Base-by-base conservation (phyloP, 2,113 vertebrate species). In the Salvelinus sp. region DNA sequence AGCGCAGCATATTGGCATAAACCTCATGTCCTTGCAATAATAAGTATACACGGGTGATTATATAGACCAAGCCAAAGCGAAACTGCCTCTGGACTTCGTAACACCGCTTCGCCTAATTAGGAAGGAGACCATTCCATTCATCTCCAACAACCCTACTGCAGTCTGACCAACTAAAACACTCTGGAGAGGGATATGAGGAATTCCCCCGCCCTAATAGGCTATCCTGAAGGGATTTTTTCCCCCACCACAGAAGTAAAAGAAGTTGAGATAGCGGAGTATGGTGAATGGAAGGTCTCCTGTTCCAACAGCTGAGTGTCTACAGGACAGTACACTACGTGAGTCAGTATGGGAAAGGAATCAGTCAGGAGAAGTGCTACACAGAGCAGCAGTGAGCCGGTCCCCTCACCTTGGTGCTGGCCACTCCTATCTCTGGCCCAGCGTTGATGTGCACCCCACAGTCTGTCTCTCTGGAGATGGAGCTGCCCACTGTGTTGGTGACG, bases 391-490 rank as follows among this genome's bases (percentile, higher is more conserved):
- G 10, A 44, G 1, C 3, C 38, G 4, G 1, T 14, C 22, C 12
- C 0, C 81, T 90, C 74, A 97, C 98, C 96, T 99, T 99, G 76
- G 97, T 99, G 81, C 98, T 99, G 83, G 98, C 97, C 60, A 99
- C 98, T 1, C 98, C 98, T 0, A 99, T 91, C 92, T 99, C 98
- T 0, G 98, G 98, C 0, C 98, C 98, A 0, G 97, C 98, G 0
- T 99, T 99, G 91, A 99, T 99, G 73, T 99, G 98, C 72, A 99
- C 96, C 0, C 98, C 97, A 4, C 98, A 99, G 77, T 99, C 98
- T 0, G 97, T 99, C 90, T 98, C 98, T 0, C 97, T 93, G 0
- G 97, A 99, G 80, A 99, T 98, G 58, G 97, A 98, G 89, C 97
- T 99, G 86, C 97, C 97, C 1, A 99, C 98, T 0, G 97, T 99